Evolutionary conservation across 2,888 invertebrate species (phyloP), one percentile per base, ranked within the genome.

Genomic region (Bombyx huttoni): DNA sequence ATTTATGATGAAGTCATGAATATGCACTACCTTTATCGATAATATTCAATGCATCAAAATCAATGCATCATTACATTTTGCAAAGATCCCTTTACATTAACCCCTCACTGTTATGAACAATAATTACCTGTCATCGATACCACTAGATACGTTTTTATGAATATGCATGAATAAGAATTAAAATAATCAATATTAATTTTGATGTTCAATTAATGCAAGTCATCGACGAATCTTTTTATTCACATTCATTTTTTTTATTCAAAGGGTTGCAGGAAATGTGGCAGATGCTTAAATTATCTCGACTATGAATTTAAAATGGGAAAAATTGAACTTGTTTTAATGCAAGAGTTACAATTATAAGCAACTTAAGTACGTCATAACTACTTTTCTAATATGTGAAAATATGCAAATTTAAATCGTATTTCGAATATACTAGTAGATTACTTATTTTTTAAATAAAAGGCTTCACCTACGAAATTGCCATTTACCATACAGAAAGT

Each of bases 131-230:
- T 59, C 52, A 14, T 51, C 57, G 58, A 55, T 59, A 61, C 56
- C 50, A 52, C 54, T 57, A 54, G 57, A 66, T 62, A 58, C 60
- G 1, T 24, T 24, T 24, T 64, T 73, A 85, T 86, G 87, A 87
- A 87, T 87, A 87, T 87, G 78, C 84, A 85, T 77, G 81, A 79
- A 70, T 73, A 70, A 83, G 82, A 84, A 85, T 81, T 75, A 81
- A 54, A 58, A 63, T 67, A 70, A 81, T 81, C 77, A 78, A 84
- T 84, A 77, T 78, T 70, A 65, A 69, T 63, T 73, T 73, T 72
- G 70, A 75, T 77, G 68, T 76, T 63, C 56, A 70, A 57, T 56
- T 73, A 65, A 60, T 56, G 77, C 60, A 54, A 59, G 72, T 87
- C 86, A 86, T 70, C 54, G 48, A 24, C 46, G 51, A 35, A 60